phyloP scores from a whole-genome alignment of 2,797 vertebrate species.

The Squalus acanthias region DNA sequence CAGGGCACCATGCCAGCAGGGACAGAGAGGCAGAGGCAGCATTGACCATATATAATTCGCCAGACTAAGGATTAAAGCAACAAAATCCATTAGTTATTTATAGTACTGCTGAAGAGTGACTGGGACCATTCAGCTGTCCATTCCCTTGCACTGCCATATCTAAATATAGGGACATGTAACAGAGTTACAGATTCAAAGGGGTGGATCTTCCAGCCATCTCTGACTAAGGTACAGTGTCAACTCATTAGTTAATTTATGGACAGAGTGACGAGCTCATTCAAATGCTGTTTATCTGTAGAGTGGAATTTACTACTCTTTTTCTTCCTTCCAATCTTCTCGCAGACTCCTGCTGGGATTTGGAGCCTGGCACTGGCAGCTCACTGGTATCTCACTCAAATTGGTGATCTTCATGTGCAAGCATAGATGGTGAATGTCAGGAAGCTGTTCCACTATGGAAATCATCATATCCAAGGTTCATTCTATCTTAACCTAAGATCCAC shows the following conservation, averaged over 20 bases:
- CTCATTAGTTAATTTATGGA: not conserved
- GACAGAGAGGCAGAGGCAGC: not conserved
- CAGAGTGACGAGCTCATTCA: not conserved
- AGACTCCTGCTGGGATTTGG: too few species aligned
- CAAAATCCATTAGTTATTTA: conserved; percentile 45
- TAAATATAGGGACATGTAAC: conserved; percentile 41
- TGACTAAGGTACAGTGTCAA: not conserved
- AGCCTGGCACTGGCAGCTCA: too few species aligned
- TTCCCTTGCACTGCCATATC: conserved; percentile 40
- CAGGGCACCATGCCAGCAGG: not conserved
- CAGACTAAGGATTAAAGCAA: not conserved
- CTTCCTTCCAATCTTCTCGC: not conserved
- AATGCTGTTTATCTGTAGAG: not conserved
- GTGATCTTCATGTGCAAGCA: too few species aligned
- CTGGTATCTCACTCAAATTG: too few species aligned
- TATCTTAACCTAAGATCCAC: too few species aligned
- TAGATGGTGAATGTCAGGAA: too few species aligned
- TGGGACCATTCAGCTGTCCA: conserved; percentile 47
- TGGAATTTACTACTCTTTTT: not conserved
- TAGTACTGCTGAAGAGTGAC: conserved; percentile 47
- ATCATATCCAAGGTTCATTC: too few species aligned
- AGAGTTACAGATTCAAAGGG: not conserved
- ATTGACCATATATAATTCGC: not conserved
- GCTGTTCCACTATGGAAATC: too few species aligned
- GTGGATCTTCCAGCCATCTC: not conserved